These are phyloP conservation scores for Campylorhamphus procurvoides DNA, from an alignment of 2,113 vertebrate genomes.

Conservation along the genomic window DNA sequence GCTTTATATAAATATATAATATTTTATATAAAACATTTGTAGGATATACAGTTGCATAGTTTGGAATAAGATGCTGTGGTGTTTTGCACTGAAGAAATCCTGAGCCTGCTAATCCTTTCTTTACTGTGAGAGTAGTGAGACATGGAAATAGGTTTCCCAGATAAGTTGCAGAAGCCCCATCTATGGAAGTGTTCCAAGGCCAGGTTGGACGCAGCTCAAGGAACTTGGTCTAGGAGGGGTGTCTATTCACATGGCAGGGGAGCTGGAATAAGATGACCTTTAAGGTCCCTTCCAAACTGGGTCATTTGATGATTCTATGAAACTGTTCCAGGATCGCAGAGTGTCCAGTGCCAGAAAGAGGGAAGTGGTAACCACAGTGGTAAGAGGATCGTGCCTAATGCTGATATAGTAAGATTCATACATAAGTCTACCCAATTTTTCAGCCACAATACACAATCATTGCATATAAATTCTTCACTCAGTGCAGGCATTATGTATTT, in stretches of 20 bases:
- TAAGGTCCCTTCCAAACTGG: background rate
- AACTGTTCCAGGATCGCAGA: background rate
- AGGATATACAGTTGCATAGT: background rate
- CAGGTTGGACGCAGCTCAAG: background rate
- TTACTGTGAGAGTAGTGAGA: background rate
- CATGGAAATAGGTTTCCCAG: background rate
- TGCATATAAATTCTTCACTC: constrained; percentile 35
- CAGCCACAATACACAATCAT: background rate
- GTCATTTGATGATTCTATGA: background rate
- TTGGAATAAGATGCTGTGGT: too few species aligned
- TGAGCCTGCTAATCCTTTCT: background rate
- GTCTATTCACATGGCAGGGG: background rate
- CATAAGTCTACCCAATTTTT: background rate
- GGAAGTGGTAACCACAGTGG: background rate
- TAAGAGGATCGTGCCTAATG: background rate
- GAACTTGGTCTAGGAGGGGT: too few species aligned
- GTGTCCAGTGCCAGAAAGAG: background rate
- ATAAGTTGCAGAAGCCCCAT: background rate
- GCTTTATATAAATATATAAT: background rate
- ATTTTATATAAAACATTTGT: background rate
- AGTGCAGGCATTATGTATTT: background rate
- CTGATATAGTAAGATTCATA: background rate
- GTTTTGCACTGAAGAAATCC: background rate
- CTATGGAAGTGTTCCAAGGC: background rate
- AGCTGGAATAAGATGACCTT: background rate